Base-by-base conservation (phyloP, 2,888 invertebrate species). In the Patella ulyssiponensis region DNA sequence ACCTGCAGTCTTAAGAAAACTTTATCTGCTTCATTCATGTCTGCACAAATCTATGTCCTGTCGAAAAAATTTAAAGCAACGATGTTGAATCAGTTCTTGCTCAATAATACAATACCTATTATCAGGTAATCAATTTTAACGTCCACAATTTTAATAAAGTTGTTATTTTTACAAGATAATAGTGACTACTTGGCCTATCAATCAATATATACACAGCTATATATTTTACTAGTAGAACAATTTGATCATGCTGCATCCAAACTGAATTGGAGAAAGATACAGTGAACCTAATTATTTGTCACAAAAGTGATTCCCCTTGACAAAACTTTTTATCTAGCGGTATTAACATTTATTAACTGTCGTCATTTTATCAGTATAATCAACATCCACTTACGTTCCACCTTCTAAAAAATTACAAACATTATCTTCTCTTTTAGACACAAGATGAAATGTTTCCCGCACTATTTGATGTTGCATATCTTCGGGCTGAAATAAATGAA, bases 401-500 rank as follows among this genome's bases (percentile, higher is more conserved):
- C 99, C 99, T 93, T 99, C 99, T 73, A 99, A 93, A 92, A 99
- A 99, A 93, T 99, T 99, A 92, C 99, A 99, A 0, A 99, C 99
- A 93, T 99, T 99, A 91, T 99, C 99, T 91, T 99, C 99, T 81
- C 99, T 93, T 91, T 99, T 99, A 0, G 99, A 99, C 0, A 99
- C 99, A 82, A 99, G 92, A 90, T 99, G 99, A 92, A 99, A 99
- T 52, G 99, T 99, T 93, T 99, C 99, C 90, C 98, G 96, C 82
- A 99, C 97, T 84, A 99, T 99, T 93, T 99, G 98, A 90, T 99
- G 99, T 89, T 99, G 99, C 95, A 98, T 96, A 89, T 98, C 98
- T 93, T 99, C 98, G 92, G 96, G 96, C 98, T 98, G 92, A 69
- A 93, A 92, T 77, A 75, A 77, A 56, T 56, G 4, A 56, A 56